Conservation (phyloP, 2,888 invertebrate species). For the Anticlea derivata region DNA sequence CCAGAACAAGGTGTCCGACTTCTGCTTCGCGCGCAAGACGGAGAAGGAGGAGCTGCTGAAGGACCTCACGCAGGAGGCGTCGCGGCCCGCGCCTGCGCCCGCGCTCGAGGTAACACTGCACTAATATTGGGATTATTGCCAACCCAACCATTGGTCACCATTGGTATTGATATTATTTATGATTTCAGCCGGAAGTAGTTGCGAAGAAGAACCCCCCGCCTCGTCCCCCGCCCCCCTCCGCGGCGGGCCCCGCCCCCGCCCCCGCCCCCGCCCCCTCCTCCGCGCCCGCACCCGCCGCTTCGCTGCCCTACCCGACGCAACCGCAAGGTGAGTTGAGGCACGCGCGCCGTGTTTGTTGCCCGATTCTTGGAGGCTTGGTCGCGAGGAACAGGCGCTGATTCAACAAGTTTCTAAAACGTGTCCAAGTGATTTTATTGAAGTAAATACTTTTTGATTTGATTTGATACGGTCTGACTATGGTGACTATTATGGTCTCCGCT, state of each 20-base stretch:
- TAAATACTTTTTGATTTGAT: too few species aligned
- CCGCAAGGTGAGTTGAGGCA: slow-evolving; percentile 84
- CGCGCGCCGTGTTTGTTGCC: too few species aligned
- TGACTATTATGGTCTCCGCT: too few species aligned
- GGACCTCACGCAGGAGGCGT: slow-evolving; percentile 94
- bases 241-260: slow-evolving; percentile 51
- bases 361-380: too few species aligned
- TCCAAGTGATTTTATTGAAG: too few species aligned
- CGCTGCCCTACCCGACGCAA: slow-evolving; percentile 88
- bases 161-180: background rate
- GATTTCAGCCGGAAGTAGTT: slow-evolving; percentile 45
- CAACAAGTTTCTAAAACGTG: too few species aligned
- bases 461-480: too few species aligned
- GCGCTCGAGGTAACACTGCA: slow-evolving; percentile 36
- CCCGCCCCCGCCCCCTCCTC: slow-evolving; percentile 64
- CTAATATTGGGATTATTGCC: too few species aligned
- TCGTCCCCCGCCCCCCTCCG: slow-evolving; percentile 49
- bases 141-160: too few species aligned
- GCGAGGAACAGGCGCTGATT: too few species aligned
- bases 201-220: slow-evolving; percentile 55
- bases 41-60: slow-evolving; percentile 99
- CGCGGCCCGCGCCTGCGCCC: slow-evolving; percentile 82
- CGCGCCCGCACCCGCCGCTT: slow-evolving; percentile 58
- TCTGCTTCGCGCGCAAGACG: slow-evolving; percentile 98
- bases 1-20: slow-evolving; percentile 99